Conservation (phyloP, 2,113 vertebrate species). For the Chloropsis hardwickii region DNA sequence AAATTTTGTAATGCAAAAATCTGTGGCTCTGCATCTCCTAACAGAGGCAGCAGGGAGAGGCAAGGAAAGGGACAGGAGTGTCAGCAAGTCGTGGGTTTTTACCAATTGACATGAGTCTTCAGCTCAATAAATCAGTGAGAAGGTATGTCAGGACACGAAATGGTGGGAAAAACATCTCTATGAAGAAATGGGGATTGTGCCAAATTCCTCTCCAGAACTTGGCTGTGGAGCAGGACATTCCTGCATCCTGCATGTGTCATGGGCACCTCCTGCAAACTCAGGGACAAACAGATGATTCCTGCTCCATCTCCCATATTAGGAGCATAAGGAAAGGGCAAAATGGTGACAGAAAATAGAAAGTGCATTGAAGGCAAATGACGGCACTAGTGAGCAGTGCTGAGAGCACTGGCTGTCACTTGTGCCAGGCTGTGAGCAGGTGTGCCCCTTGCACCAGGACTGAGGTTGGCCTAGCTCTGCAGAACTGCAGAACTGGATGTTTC, state of each 20-base stretch:
- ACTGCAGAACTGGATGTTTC: not conserved
- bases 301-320: not conserved
- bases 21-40: rapidly evolving
- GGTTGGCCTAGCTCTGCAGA: not conserved
- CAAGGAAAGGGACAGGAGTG: not conserved
- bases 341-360: not conserved
- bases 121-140: not conserved
- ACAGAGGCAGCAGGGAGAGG: not conserved
- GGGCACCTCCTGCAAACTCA: not conserved
- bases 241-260: rapidly evolving
- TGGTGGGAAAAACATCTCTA: not conserved
- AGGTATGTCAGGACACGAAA: not conserved
- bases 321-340: not conserved
- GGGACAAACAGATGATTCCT: not conserved
- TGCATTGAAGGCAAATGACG: rapidly evolving
- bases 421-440: rapidly evolving
- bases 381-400: not conserved
- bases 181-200: not conserved
- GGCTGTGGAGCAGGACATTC: not conserved
- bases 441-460: not conserved
- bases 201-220: not conserved
- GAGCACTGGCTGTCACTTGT: rapidly evolving
- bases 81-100: rapidly evolving
- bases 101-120: not conserved
- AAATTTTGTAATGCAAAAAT: not conserved